These are phyloP conservation scores for Colistium nudipinnis DNA, from an alignment of 2,113 vertebrate species.

Conservation along the genomic window DNA sequence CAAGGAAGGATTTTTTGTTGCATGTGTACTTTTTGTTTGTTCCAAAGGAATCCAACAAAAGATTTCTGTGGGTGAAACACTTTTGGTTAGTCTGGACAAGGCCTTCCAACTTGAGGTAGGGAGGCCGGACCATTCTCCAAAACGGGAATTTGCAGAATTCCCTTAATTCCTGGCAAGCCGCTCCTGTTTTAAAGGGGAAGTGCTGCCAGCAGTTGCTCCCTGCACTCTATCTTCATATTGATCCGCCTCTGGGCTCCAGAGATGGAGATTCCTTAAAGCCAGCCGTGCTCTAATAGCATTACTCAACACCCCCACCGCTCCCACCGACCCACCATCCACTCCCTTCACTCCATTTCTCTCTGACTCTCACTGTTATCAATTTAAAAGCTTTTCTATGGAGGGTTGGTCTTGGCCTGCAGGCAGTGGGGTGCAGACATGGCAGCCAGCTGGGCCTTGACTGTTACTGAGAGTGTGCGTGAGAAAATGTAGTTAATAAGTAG, in stretches of 20 bases:
- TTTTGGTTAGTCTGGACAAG: constrained; percentile 1
- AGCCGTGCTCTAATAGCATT: constrained; percentile 61
- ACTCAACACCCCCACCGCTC: constrained; percentile 30
- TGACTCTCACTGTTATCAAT: constrained; percentile 65
- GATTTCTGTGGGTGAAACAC: neutral
- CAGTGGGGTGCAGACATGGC: constrained; percentile 31
- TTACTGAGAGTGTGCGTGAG: constrained; percentile 3
- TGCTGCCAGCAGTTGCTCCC: constrained; percentile 47
- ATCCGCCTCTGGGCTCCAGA: constrained; percentile 57
- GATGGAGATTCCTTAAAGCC: constrained; percentile 70
- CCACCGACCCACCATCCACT: constrained; percentile 19
- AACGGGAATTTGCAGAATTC: constrained; percentile 57
- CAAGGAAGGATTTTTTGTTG: neutral
- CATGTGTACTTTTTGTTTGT: neutral
- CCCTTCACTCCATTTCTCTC: constrained; percentile 41
- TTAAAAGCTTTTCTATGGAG: constrained; percentile 62
- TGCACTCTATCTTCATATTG: constrained; percentile 58
- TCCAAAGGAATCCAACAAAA: constrained; percentile 8
- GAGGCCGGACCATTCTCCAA: constrained; percentile 34
- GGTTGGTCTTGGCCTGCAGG: constrained; percentile 50
- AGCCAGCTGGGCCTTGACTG: constrained; percentile 16
- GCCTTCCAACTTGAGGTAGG: neutral
- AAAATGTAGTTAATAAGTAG: too few species aligned
- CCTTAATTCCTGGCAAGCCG: constrained; percentile 55
- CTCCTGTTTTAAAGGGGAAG: constrained; percentile 46